Conservation (phyloP, 1,140 invertebrate genomes). For the Portunus trituberculatus region DNA sequence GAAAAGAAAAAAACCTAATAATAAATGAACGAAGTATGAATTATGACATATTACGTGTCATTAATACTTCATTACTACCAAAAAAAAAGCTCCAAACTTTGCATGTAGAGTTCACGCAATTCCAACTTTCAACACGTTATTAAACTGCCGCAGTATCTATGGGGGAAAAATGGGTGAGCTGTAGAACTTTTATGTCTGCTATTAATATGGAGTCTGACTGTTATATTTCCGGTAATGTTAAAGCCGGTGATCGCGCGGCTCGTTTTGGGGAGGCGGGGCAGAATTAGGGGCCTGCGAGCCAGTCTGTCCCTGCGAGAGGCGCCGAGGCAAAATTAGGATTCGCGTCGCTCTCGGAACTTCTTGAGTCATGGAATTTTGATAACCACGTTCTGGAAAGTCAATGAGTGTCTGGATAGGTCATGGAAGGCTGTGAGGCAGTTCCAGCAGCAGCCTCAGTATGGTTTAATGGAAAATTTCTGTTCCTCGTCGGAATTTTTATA, state of each 20-base stretch:
- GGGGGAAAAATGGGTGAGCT: neutral
- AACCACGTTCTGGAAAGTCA: slow-evolving; percentile 1
- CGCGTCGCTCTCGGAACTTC: neutral
- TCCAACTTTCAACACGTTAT: slow-evolving; percentile 12
- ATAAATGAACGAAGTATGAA: no score
- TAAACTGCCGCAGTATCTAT: slow-evolving; percentile 3
- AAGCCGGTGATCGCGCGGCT: neutral
- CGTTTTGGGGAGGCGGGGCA: neutral
- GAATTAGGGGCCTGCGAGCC: neutral
- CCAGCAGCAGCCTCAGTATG: neutral
- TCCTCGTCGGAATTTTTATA: slow-evolving; percentile 3
- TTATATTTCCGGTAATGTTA: neutral
- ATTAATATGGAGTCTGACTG: slow-evolving; percentile 1
- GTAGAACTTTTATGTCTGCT: neutral
- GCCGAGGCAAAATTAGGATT: neutral
- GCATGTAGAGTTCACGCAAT: neutral
- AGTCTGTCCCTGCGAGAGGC: neutral
- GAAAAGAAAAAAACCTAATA: no score
- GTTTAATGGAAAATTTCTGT: slow-evolving; percentile 13
- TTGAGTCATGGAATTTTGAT: slow-evolving; percentile 14
- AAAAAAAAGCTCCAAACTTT: neutral
- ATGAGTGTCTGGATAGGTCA: neutral
- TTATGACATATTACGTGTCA: no score
- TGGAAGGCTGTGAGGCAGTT: neutral
- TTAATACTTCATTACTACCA: no score